A percentile compares a stretch with the other conserved stretches of the same genome.
Conservation (phyloP, 2,888 invertebrate species). For the Achlya flavicornis region DNA sequence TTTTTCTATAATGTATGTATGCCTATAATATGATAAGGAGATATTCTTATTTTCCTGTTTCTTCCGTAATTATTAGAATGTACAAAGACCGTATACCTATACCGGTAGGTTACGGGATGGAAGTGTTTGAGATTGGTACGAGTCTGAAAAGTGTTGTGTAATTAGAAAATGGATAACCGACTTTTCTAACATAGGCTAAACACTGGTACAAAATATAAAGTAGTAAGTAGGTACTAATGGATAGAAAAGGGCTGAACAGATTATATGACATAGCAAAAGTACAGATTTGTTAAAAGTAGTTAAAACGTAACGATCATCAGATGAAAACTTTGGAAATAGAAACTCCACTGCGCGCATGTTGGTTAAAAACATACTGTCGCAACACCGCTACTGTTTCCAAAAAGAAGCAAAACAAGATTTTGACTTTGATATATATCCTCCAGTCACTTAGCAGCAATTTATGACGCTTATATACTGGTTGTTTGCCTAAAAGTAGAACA, state of each 20-base stretch:
- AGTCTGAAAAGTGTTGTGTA: too few species aligned
- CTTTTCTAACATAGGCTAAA: too few species aligned
- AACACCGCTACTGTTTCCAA: neutral
- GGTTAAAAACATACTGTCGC: neutral
- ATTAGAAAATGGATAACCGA: too few species aligned
- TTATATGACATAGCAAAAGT: too few species aligned
- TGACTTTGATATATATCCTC: neutral
- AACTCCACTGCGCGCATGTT: neutral
- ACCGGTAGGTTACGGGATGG: too few species aligned
- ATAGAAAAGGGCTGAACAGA: too few species aligned
- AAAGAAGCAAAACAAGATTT: neutral
- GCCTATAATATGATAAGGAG: neutral
- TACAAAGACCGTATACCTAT: too few species aligned
- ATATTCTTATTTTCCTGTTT: too few species aligned
- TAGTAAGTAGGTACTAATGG: too few species aligned
- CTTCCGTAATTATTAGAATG: too few species aligned
- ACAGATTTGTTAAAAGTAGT: neutral
- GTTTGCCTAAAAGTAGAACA: neutral
- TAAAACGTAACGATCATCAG: neutral
- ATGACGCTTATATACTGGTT: neutral
- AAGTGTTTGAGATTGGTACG: too few species aligned
- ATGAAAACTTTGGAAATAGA: neutral
- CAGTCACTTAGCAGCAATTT: conserved; percentile 3
- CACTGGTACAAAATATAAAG: too few species aligned
- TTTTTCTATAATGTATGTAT: neutral